A percentile compares a stretch with the other conserved stretches of the same genome.
Evolutionary conservation across 2,888 invertebrate species (phyloP).

Genomic region (Cyaniris semiargus): DNA sequence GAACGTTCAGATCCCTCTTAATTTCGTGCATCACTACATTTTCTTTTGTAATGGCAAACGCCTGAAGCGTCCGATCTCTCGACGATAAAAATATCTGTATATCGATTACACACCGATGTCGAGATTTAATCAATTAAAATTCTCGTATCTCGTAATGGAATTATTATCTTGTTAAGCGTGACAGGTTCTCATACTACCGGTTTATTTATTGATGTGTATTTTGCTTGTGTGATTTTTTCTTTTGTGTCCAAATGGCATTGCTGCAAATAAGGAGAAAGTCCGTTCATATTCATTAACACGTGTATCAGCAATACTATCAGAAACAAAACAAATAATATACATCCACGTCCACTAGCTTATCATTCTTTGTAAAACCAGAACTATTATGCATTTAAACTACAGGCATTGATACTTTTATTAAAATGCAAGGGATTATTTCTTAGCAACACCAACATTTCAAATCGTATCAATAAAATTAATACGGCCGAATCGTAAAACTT

Average conservation of each 20-base stretch:
- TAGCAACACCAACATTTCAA: not conserved
- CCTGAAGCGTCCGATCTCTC: constrained; percentile 36
- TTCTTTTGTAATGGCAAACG: constrained; percentile 36
- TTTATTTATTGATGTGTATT: constrained; percentile 6
- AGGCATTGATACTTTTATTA: not conserved
- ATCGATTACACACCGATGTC: constrained; percentile 42
- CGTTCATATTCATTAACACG: not conserved
- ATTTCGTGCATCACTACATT: constrained; percentile 37
- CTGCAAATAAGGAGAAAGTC: not conserved
- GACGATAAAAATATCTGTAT: constrained; percentile 42
- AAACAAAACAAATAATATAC: not conserved
- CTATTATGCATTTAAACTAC: not conserved
- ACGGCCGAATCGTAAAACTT: constrained; percentile 10
- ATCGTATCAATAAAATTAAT: constrained; percentile 14
- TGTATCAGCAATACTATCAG: not conserved
- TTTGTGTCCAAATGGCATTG: not conserved
- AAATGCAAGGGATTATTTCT: not conserved
- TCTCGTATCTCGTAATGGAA: constrained; percentile 43
- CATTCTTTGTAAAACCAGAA: not conserved
- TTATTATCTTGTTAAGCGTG: constrained; percentile 37
- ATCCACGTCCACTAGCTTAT: not conserved
- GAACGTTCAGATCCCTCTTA: constrained; percentile 35
- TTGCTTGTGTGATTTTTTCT: constrained; percentile 3
- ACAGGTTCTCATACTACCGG: constrained; percentile 35
- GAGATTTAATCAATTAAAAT: constrained; percentile 47